Base-by-base conservation (phyloP, 2,888 invertebrate species). In the Ophonus ardosiacus region DNA sequence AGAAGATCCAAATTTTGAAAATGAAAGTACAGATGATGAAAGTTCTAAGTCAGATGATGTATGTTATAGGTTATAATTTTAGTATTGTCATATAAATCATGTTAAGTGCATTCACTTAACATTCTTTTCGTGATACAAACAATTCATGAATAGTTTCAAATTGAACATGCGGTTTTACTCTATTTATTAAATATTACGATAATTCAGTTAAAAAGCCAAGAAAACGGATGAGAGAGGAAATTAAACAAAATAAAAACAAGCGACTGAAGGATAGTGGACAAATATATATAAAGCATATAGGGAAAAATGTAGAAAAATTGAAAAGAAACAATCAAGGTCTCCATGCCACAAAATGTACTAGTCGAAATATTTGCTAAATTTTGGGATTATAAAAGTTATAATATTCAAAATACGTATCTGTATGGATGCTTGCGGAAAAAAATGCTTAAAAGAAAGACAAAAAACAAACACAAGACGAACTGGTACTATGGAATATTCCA, bases 401-500 rank as follows among this genome's bases (percentile, higher is more conserved):
- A 56, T 56, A 56, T 56, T 56, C 56, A 56, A 56, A 56, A 56
- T 56, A 56, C 56, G 4, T 3, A 56, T 15, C 56, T 56, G 56
- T 56, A 56, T 56, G 56, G 56, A 56, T 56, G 56, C 56, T 56
- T 56, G 56, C n/a, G 56, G 10, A 56, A 56, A 56, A 56, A 56
- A 56, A 4, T 31, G 31, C 31, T 31, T 4, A 31, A 31, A 31
- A 31, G 31, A 31, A 31, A 31, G 31, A 31, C 31, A 31, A 31
- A 31, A 56, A 15, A 56, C 8, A 56, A 0, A 56, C 3, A 56
- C 56, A 56, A 5, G 13, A 56, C 56, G 56, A 56, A 56, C 56
- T 56, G 56, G 56, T 8, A 56, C 10, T 56, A 56, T 56, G 56
- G n/a, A 56, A 56, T n/a, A 56, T 56, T 56, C 56, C 56, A 56